Evolutionary conservation across 2,113 vertebrate species (phyloP), one percentile per base, ranked within the genome.

Genomic region (Festucalex cinctus): DNA sequence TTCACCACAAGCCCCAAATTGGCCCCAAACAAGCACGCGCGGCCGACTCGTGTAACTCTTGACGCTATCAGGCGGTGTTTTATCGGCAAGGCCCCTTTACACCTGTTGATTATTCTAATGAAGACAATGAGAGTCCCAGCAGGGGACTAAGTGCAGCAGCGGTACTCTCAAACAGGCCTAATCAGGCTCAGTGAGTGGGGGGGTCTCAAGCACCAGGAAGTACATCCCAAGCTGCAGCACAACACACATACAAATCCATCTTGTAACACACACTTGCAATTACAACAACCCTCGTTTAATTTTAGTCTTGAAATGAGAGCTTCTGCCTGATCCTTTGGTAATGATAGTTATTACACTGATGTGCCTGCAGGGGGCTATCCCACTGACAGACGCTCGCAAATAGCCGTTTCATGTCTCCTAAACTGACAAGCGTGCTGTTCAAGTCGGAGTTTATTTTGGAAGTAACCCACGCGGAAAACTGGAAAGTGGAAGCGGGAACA

Each of bases 41-140:
- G 58, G n/a, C 36, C 28, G n/a, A 41, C 2, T 22, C 59, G 9
- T 61, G 36, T 43, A 43, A 62, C 60, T 43, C 37, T 43, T 13
- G 36, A 43, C 22, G 2, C 60, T 43, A 43, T 62, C 37, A 43
- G 22, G 12, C 22, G 37, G 6, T 19, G 39, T 24, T 59, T 59
- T 62, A 41, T 41, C 22, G 41, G 12, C 8, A n/a, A 62, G 60
- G n/a, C 37, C 60, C 37, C 60, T 6, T 14, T 43, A 24, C 39
- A 62, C 60, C 60, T 62, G 60, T 62, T 62, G 60, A 62, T 62
- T 62, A 86, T 78, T 76, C 77, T 85, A 86, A 89, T 84, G 78
- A 86, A 75, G 73, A 77, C 66, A 83, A 82, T 78, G 79, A 82
- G 73, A 84, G 73, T 70, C 79, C 36, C 84, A 77, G 83, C 83